Base-by-base conservation (phyloP, 2,797 vertebrate genomes). In the Danionella dracula region DNA sequence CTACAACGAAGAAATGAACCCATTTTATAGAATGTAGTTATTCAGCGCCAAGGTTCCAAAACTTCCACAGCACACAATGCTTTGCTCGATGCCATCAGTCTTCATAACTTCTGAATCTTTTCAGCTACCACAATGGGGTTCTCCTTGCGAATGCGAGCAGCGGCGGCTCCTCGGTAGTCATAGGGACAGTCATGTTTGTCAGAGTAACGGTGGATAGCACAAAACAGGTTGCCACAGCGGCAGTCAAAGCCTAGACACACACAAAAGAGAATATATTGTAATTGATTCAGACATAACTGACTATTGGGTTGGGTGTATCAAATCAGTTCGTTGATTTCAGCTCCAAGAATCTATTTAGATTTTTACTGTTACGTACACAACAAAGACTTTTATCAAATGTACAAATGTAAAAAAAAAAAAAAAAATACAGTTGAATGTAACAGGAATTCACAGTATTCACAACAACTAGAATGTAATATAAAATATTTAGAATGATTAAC, bases 31-130 rank as follows among this genome's bases (percentile, higher is more conserved):
- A 85, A 81, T 13, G 82, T 72, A 82, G 76, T 83, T 82, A 77
- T 77, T 83, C 81, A 78, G 79, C 29, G 75, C 81, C 82, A 82
- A 79, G 83, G 83, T 86, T 88, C 72, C 82, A 83, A 79, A 83
- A 54, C 80, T 79, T 79, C 80, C 68, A 72, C 61, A 77, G 85
- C 81, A 77, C 78, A 80, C 62, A 71, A 75, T 17, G 1, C 31
- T 54, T 56, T 37, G 34, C 40, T 61, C 35, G 1, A 37, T 56
- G 66, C 51, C 71, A 58, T 72, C 68, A 72, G 78, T 85, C 79
- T 87, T 94, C 93, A 94, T 90, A 94, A 90, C 85, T 94, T 94
- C 86, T 94, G 93, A 75, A 94, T 93, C 83, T 94, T 94, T 84
- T 94, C 92, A 2, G 92, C 92, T 50, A 94, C 87, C 48, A 94